Percentiles rank a stretch among this genome's conserved stretches.
Evolutionary conservation across 1,140 invertebrate genomes (phyloP).

Genomic region (Bilobella aurantiaca): DNA sequence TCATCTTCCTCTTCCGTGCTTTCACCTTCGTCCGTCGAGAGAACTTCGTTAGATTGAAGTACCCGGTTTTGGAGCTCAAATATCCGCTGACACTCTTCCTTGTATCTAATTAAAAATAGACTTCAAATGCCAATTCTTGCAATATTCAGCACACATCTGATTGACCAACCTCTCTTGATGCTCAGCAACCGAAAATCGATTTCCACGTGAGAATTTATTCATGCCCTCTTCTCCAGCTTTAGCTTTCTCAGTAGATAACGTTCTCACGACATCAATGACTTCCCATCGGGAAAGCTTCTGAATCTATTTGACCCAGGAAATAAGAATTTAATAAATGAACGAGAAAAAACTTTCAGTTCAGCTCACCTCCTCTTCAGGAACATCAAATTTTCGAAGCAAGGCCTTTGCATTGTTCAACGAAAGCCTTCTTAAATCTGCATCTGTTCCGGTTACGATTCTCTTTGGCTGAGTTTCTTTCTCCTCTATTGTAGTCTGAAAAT

Average conservation of each 20-base stretch:
- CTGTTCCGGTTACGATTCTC: conserved; percentile 56
- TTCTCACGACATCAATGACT: conserved; percentile 57
- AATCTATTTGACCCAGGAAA: conserved; percentile 37
- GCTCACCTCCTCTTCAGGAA: conserved; percentile 48
- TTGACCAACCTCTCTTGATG: conserved; percentile 16
- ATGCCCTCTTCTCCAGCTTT: conserved; percentile 50
- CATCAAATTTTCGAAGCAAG: conserved; percentile 51
- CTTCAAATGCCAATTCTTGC: background rate
- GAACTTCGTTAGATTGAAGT: conserved; percentile 47
- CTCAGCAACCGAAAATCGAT: background rate
- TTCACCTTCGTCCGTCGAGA: conserved; percentile 53
- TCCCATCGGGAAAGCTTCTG: conserved; percentile 55
- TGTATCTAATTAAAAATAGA: conserved; percentile 42
- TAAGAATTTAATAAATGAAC: background rate
- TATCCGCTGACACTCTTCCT: conserved; percentile 54
- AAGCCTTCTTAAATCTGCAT: conserved; percentile 55
- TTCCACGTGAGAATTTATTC: conserved; percentile 5
- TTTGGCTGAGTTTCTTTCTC: conserved; percentile 43
- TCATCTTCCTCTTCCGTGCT: conserved; percentile 43
- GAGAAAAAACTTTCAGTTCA: background rate
- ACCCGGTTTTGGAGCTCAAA: conserved; percentile 56
- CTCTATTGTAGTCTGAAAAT: background rate
- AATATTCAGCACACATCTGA: background rate
- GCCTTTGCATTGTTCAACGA: conserved; percentile 54
- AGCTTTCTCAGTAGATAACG: conserved; percentile 55